Percentiles rank a stretch among this genome's conserved stretches.
Conservation (phyloP, 2,113 vertebrate genomes). For the Onychostoma macrolepis region DNA sequence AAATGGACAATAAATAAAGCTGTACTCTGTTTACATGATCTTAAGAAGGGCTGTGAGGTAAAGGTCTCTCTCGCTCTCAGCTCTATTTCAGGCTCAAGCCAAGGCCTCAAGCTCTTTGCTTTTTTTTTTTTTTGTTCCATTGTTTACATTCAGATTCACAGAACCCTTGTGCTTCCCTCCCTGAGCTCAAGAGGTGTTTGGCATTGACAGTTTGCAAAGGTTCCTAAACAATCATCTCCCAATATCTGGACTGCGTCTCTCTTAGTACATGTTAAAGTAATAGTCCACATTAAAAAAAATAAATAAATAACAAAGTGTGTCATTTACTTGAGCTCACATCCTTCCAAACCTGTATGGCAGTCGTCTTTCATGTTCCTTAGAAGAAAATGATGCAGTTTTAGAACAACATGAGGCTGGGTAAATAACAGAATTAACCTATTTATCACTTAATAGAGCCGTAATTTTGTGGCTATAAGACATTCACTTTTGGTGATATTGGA, state of each 20-base stretch:
- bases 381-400: background rate
- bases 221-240: background rate
- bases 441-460: background rate
- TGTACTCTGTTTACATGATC: conserved; percentile 28
- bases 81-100: conserved; percentile 40
- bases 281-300: background rate
- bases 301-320: too few species aligned
- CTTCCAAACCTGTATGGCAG: background rate
- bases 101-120: conserved; percentile 8
- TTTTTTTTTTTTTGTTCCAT: conserved; percentile 33
- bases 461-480: background rate
- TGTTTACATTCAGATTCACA: conserved; percentile 48
- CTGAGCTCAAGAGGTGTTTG: conserved; percentile 13
- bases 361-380: background rate
- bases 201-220: conserved; percentile 1
- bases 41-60: conserved; percentile 8
- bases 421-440: background rate
- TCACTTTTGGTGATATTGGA: background rate
- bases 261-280: background rate
- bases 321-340: background rate
- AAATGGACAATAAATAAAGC: background rate
- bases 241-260: background rate
- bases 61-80: conserved; percentile 1
- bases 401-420: background rate
- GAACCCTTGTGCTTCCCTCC: conserved; percentile 2